Base-by-base conservation (phyloP, 2,113 vertebrate species). In the Empidonax alnorum region DNA sequence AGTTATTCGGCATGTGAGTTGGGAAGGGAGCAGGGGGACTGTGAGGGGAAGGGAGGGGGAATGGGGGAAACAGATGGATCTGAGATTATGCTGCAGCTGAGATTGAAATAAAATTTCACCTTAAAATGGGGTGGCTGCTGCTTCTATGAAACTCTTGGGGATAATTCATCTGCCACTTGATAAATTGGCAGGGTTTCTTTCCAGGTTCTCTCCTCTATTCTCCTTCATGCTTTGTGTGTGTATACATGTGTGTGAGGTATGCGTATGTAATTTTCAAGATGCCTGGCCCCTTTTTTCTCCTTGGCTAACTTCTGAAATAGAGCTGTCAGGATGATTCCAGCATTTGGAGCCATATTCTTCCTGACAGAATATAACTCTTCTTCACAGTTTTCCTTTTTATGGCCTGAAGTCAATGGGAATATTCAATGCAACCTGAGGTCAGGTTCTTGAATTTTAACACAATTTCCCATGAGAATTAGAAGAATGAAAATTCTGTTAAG, bases 321-420 rank as follows among this genome's bases (percentile, higher is more conserved):
- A 96, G 87, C 91, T 97, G 94, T 96, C 95, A 96, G 93, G 95
- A 95, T 95, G 91, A 97, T 96, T 94, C 94, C 87, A 90, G 94
- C 25, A 0, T 95, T 94, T 97, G 82, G 55, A 96, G 66, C 94
- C 93, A 88, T 96, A 97, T 93, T 93, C 84, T 89, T 95, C 88
- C 69, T 96, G 96, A 96, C 94, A 95, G 93, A 96, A 93, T 96
- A 95, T 93, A 95, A 94, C 91, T 95, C 89, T 95, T 91, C 93
- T 95, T 92, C 89, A 75, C 77, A 94, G 78, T 95, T 95, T 96
- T 96, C 92, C 50, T 93, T 94, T 97, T 94, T 95, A 85, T 65
- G 84, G 94, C 89, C 94, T 93, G 63, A 91, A 96, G 94, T 96
- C 96, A 94, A 33, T 91, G 90, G 91, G 79, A 96, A 91, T 96